phyloP scores from a whole-genome alignment of 2,888 invertebrate genomes.

The Euphydryas editha region DNA sequence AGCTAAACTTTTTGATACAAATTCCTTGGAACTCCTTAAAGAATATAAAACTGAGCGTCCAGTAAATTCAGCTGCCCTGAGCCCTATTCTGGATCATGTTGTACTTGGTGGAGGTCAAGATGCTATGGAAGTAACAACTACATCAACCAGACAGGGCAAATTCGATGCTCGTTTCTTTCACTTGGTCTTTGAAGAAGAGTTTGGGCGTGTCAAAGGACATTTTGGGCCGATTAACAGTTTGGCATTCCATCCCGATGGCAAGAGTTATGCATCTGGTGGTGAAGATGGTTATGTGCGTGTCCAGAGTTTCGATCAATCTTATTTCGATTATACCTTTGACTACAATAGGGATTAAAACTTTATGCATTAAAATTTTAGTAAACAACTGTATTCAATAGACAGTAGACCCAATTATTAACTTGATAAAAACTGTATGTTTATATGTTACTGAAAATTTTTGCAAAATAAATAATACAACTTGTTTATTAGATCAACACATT shows the following conservation, averaged over 20 bases:
- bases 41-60: conserved; percentile 99
- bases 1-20: conserved; percentile 96
- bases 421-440: conserved; percentile 16
- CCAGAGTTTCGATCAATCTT: conserved; percentile 97
- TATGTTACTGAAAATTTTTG: not conserved
- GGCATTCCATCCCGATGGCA: conserved; percentile 98
- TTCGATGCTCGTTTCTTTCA: conserved; percentile 98
- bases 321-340: conserved; percentile 98
- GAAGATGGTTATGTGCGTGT: conserved; percentile 99
- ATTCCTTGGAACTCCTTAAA: conserved; percentile 93
- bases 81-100: conserved; percentile 97
- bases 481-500: conserved; percentile 12
- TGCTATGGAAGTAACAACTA: conserved; percentile 99
- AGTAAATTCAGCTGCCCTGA: conserved; percentile 98
- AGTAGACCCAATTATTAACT: not conserved
- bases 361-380: conserved; percentile 15
- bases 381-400: conserved; percentile 15
- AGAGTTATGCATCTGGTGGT: conserved; percentile 97
- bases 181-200: conserved; percentile 97
- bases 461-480: not conserved
- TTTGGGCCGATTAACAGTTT: conserved; percentile 99
- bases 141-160: conserved; percentile 96
- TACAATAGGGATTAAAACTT: conserved; percentile 81
- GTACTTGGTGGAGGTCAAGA: conserved; percentile 99
- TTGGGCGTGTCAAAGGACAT: conserved; percentile 98